These are phyloP conservation scores for Eumerus sabulonum DNA, from an alignment of 2,888 invertebrate genomes.

Conservation along the genomic window DNA sequence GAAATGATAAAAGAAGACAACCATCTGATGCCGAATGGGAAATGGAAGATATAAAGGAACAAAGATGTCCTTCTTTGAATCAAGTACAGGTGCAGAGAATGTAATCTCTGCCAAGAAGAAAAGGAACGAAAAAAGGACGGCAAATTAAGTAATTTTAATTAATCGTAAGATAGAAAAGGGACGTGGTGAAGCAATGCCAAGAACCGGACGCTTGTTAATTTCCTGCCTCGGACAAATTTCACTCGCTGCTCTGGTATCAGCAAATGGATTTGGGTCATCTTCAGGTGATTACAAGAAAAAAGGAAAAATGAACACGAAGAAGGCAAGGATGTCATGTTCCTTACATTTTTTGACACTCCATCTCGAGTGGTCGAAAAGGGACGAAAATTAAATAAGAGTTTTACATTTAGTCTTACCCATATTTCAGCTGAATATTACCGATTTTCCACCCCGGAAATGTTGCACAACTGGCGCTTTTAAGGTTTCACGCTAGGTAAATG, in stretches of 20 bases:
- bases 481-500: too few relatives aligned
- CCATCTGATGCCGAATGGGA: too few relatives aligned
- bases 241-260: not conserved
- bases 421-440: too few relatives aligned
- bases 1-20: conserved; percentile 22
- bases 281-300: conserved; percentile 15
- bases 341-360: too few relatives aligned
- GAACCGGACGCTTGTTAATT: conserved; percentile 49
- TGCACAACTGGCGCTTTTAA: too few relatives aligned
- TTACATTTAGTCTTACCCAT: too few relatives aligned
- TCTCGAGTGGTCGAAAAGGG: too few relatives aligned
- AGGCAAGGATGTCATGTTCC: not conserved
- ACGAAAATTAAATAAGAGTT: too few relatives aligned
- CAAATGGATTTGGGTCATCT: conserved; percentile 52
- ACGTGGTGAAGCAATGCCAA: conserved; percentile 38
- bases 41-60: too few relatives aligned
- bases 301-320: not conserved
- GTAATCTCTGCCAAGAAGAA: conserved; percentile 15
- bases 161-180: conserved; percentile 54
- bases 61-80: conserved; percentile 19
- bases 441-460: too few relatives aligned
- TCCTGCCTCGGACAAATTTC: conserved; percentile 55
- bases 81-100: conserved; percentile 37
- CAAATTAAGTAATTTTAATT: conserved; percentile 63
- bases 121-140: conserved; percentile 24